phyloP scores from a whole-genome alignment of 1,140 invertebrate species.

The Helicoverpa armigera region DNA sequence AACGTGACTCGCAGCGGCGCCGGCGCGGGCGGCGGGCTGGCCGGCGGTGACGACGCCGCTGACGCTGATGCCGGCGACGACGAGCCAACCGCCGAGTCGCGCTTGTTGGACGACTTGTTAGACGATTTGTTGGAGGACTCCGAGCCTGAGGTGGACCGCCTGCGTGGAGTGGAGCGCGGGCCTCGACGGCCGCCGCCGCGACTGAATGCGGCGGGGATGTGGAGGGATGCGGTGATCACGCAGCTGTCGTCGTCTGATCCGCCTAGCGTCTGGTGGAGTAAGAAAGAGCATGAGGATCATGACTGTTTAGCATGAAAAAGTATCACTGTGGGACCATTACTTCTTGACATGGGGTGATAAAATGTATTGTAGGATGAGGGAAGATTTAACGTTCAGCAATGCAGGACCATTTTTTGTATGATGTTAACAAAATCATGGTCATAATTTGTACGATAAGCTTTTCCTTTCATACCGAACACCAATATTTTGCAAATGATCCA shows the following conservation, averaged over 20 bases:
- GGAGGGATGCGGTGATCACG: constrained; percentile 93
- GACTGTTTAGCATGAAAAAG: too few relatives aligned
- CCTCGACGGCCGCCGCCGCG: constrained; percentile 52
- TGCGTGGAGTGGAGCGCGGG: constrained; percentile 61
- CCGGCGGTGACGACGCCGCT: constrained; percentile 67
- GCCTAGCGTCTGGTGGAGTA: constrained; percentile 64
- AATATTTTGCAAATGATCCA: too few relatives aligned
- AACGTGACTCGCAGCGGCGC: constrained; percentile 59
- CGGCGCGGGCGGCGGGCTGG: constrained; percentile 66
- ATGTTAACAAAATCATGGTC: too few relatives aligned
- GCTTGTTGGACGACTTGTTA: constrained; percentile 66
- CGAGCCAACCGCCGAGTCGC: constrained; percentile 77
- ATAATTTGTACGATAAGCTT: too few relatives aligned
- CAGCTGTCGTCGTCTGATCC: constrained; percentile 86
- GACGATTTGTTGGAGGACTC: constrained; percentile 67
- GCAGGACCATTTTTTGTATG: too few relatives aligned
- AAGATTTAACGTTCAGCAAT: too few relatives aligned
- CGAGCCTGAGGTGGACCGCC: constrained; percentile 74
- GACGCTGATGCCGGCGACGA: constrained; percentile 65
- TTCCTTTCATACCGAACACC: too few relatives aligned
- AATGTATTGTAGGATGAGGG: too few relatives aligned
- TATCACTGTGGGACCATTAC: too few relatives aligned
- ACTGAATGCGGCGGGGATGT: constrained; percentile 88
- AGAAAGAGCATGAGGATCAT: too few relatives aligned
- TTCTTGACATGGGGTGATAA: too few relatives aligned